Percentiles rank a stretch among this genome's conserved stretches.
These are phyloP conservation scores for Zaprionus gabonicus DNA, from an alignment of 1,140 invertebrate genomes.

Conservation along the genomic window DNA sequence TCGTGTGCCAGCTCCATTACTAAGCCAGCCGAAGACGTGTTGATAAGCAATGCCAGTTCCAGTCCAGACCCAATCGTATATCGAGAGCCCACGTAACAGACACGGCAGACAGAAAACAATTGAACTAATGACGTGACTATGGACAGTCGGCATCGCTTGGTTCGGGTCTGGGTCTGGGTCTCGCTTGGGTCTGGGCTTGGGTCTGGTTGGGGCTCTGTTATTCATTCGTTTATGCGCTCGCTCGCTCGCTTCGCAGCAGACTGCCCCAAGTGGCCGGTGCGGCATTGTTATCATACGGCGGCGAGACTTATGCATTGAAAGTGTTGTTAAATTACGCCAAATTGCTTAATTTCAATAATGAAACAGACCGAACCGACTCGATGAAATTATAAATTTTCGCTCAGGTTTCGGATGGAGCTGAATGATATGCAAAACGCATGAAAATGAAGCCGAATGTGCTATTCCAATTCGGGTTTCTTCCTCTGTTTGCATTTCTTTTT, in stretches of 20 bases:
- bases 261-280: constrained; percentile 10
- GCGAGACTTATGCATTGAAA: constrained; percentile 79
- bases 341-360: constrained; percentile 83
- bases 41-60: constrained; percentile 51
- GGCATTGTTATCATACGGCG: constrained; percentile 74
- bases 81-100: constrained; percentile 32
- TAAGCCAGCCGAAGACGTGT: constrained; percentile 67
- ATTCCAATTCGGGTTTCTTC: constrained; percentile 54
- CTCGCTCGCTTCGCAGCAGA: constrained; percentile 14
- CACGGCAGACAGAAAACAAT: constrained; percentile 65
- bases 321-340: constrained; percentile 83
- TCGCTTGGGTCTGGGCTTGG: background rate
- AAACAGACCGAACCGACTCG: constrained; percentile 66
- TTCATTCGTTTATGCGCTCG: constrained; percentile 11
- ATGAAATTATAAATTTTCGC: constrained; percentile 79
- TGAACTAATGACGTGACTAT: constrained; percentile 81
- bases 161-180: background rate
- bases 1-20: constrained; percentile 63
- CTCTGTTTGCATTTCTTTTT: constrained; percentile 20
- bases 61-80: constrained; percentile 24
- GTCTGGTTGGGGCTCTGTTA: background rate
- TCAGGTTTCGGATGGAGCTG: constrained; percentile 19
- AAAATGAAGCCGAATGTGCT: constrained; percentile 44
- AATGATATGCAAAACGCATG: constrained; percentile 75
- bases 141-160: constrained; percentile 55